Conservation (phyloP, 2,797 vertebrate genomes). For the Monodelphis domestica region DNA sequence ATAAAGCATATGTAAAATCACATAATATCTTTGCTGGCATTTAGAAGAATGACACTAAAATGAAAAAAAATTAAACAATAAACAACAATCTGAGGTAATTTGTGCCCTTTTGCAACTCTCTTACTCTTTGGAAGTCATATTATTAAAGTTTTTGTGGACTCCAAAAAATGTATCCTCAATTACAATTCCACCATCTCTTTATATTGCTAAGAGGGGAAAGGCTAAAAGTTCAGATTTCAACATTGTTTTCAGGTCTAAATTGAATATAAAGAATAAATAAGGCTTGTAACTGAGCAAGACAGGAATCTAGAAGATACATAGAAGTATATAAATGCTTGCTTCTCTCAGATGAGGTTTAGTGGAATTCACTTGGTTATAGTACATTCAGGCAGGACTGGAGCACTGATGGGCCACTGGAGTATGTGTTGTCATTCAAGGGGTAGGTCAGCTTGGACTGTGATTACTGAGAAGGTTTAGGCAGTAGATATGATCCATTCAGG, state of each 20-base stretch:
- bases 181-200: not conserved
- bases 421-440: not conserved
- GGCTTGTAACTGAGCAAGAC: not conserved
- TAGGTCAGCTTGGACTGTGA: not conserved
- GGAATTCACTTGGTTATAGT: not conserved
- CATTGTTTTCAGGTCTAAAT: not conserved
- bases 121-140: conserved; percentile 15
- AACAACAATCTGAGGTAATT: not conserved
- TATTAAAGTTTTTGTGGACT: conserved; percentile 14
- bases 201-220: not conserved
- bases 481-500: not conserved
- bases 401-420: not conserved
- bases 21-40: conserved; percentile 6
- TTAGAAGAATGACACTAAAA: not conserved
- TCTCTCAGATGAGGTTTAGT: not conserved
- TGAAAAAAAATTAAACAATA: conserved; percentile 15
- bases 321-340: not conserved
- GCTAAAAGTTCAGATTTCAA: not conserved
- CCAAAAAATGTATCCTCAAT: not conserved
- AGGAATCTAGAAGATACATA: not conserved
- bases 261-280: not conserved
- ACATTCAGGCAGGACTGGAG: not conserved
- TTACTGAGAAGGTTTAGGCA: not conserved
- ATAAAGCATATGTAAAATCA: not conserved
- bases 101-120: conserved; percentile 6